Evolutionary conservation across 2,113 vertebrate species (phyloP).

Genomic region (Cyprinodon tularosa): DNA sequence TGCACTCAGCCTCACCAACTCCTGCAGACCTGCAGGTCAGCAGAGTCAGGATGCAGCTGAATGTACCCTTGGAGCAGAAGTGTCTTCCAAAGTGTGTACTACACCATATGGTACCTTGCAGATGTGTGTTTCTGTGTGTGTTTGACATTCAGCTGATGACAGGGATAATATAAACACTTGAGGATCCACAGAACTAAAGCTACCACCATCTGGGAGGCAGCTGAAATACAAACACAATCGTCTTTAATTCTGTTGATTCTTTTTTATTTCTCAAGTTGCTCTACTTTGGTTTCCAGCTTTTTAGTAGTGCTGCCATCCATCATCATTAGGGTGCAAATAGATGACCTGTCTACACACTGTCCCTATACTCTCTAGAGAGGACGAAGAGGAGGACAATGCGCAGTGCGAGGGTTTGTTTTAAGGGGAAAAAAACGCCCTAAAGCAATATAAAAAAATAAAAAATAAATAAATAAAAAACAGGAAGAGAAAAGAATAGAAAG

Average conservation of each 20-base stretch:
- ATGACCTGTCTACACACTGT: conserved; percentile 68
- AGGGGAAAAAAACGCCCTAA: not conserved
- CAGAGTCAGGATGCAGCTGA: conserved; percentile 19
- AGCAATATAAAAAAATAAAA: not conserved
- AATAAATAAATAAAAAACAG: not conserved
- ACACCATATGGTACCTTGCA: conserved; percentile 43
- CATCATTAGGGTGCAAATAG: conserved; percentile 74
- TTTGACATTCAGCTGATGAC: conserved; percentile 55
- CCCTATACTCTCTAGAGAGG: conserved; percentile 30
- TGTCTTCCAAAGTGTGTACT: conserved; percentile 22
- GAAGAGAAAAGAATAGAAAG: not conserved
- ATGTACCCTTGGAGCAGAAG: conserved; percentile 1
- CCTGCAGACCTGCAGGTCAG: conserved; percentile 45
- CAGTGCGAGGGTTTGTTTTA: not conserved
- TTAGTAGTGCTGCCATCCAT: conserved; percentile 64
- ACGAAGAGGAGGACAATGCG: conserved; percentile 10
- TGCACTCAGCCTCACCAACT: conserved; percentile 16
- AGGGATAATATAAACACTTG: conserved; percentile 56
- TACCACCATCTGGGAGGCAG: conserved; percentile 58
- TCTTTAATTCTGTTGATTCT: conserved; percentile 55
- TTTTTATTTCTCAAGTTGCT: conserved; percentile 61
- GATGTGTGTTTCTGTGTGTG: conserved; percentile 18
- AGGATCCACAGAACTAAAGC: conserved; percentile 63
- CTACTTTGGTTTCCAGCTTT: conserved; percentile 53
- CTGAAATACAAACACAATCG: conserved; percentile 56